Base-by-base conservation (phyloP, 2,888 invertebrate genomes). In the Carabus problematicus region DNA sequence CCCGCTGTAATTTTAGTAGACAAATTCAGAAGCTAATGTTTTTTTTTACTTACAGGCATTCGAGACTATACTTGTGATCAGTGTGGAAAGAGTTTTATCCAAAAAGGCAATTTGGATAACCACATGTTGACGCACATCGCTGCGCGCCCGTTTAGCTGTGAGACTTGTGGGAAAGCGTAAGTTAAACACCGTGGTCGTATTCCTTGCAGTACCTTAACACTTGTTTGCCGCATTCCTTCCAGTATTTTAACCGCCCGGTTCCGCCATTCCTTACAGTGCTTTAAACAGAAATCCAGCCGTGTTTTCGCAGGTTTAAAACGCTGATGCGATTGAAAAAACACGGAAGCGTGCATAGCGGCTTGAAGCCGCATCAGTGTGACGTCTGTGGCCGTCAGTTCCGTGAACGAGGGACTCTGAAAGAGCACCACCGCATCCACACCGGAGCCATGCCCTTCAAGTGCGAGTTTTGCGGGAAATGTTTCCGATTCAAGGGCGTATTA, bases 381-480 rank as follows among this genome's bases (percentile, higher is more conserved):
- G 84, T 85, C 41, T 89, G 89, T 74, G 87, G 87, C 0, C 80
- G 86, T 72, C 84, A 84, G 60, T 89, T 89, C 75, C 82, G 91
- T 8, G 87, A 92, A 71, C 86, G 89, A 63, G 89, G 91, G 47
- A 91, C 92, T 14, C 80, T 92, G 63, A 86, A 89, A 59, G 89
- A 91, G 12, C 92, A 92, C 76, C 88, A 88, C 76, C 86, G 92
- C 40, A 89, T 91, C 11, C 92, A 92, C 73, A 92, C 92, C 0
- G 92, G 92, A 7, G 89, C 88, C 0, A 90, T 91, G 90, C 92
- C 93, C 0, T 90, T 89, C 73, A 85, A 88, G 1, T 92, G 93
- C 74, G 89, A 89, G 76, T 90, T 88, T 77, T 93, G 92, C 76
- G 89, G 88, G 16, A 91, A 91, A 80, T 85, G 87, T 11, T 92